A percentile compares a stretch with the other conserved stretches of the same genome.
phyloP scores from a whole-genome alignment of 2,888 invertebrate species.

The Tachystola acroxantha region DNA sequence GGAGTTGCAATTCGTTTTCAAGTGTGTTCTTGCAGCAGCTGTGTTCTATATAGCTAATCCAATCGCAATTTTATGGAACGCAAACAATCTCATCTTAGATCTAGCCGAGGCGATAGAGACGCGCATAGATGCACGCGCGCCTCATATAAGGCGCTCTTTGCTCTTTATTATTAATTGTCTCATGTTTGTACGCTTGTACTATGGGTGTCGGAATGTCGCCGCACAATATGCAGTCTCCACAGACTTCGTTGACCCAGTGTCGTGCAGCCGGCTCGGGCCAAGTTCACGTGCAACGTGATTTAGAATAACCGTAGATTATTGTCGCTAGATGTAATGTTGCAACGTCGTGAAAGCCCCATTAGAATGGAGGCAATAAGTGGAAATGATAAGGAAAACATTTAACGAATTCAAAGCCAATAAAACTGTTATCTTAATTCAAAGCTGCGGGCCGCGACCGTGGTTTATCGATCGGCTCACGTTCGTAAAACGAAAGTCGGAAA shows the following conservation, averaged over 20 bases:
- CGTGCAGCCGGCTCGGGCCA: slow-evolving; percentile 38
- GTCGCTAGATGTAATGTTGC: slow-evolving; percentile 31
- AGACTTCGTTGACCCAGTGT: slow-evolving; percentile 51
- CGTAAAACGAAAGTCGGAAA: slow-evolving; percentile 35
- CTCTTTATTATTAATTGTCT: slow-evolving; percentile 39
- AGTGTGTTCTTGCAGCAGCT: slow-evolving; percentile 20
- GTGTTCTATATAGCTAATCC: slow-evolving; percentile 16
- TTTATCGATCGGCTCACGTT: slow-evolving; percentile 44
- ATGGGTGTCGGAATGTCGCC: slow-evolving; percentile 28
- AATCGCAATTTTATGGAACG: slow-evolving; percentile 26
- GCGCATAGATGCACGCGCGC: slow-evolving; percentile 6
- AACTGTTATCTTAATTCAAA: slow-evolving; percentile 66
- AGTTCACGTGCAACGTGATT: slow-evolving; percentile 50
- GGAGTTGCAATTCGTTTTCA: slow-evolving; percentile 8
- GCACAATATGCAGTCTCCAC: slow-evolving; percentile 21
- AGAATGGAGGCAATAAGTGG: slow-evolving; percentile 33
- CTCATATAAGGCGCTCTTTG: slow-evolving; percentile 16
- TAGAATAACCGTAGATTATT: slow-evolving; percentile 27
- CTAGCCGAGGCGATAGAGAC: slow-evolving; percentile 10
- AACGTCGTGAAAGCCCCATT: slow-evolving; percentile 41
- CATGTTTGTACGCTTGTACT: slow-evolving; percentile 12
- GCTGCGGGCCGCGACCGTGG: slow-evolving; percentile 34
- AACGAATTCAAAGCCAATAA: slow-evolving; percentile 57
- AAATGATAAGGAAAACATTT: slow-evolving; percentile 45
- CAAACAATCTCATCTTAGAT: slow-evolving; percentile 22